These are phyloP conservation scores for Phymorhynchus buccinoides DNA, from an alignment of 1,140 invertebrate species.

Conservation along the genomic window DNA sequence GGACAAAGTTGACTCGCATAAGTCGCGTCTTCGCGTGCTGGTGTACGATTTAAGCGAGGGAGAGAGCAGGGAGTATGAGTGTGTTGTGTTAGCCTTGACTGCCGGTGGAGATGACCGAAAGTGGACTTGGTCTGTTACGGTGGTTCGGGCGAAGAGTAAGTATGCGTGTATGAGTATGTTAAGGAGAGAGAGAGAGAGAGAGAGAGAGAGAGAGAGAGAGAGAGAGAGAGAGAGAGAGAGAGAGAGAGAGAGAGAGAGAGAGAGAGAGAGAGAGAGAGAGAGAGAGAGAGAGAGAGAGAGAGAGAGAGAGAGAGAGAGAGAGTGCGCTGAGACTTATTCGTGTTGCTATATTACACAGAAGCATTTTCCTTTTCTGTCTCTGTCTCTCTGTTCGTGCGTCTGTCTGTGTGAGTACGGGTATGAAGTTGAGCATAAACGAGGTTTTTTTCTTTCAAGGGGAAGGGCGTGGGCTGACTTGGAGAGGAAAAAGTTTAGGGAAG, in stretches of 20 bases:
- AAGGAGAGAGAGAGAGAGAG: neutral
- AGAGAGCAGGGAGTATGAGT: slow-evolving; percentile 18
- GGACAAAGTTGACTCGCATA: slow-evolving; percentile 1
- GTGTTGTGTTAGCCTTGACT: neutral
- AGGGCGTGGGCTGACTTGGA: too few relatives aligned
- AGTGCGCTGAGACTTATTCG: too few relatives aligned
- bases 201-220: neutral
- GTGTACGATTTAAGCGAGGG: slow-evolving; percentile 24
- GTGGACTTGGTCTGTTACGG: slow-evolving; percentile 13
- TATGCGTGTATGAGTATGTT: neutral
- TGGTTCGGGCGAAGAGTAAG: slow-evolving; percentile 16
- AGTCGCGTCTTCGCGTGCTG: neutral
- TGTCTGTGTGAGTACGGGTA: too few relatives aligned
- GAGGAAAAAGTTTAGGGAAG: too few relatives aligned
- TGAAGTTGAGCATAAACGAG: too few relatives aligned
- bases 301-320: too few relatives aligned
- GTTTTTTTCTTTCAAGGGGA: too few relatives aligned
- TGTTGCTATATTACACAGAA: too few relatives aligned
- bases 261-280: neutral
- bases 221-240: neutral
- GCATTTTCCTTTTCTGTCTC: too few relatives aligned
- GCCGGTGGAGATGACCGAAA: neutral
- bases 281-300: too few relatives aligned
- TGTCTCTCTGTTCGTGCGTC: too few relatives aligned
- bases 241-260: slow-evolving; percentile 1